A percentile compares a stretch with the other conserved stretches of the same genome.
phyloP scores from a whole-genome alignment of 1,140 invertebrate genomes.

The Drosophila repletoides region DNA sequence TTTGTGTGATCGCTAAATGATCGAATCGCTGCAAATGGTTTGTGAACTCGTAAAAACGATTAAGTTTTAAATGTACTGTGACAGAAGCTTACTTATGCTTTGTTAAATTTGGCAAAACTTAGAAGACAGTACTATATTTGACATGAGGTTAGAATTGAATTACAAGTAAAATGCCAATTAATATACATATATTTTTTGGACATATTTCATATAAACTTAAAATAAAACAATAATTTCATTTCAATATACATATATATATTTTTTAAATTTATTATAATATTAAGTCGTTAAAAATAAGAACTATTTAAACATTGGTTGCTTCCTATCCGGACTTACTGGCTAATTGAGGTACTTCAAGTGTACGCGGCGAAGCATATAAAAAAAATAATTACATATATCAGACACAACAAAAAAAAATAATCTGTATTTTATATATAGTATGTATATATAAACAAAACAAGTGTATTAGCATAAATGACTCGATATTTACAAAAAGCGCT shows the following conservation, averaged over 20 bases:
- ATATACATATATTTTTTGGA: no score
- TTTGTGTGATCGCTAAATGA: conserved; percentile 5
- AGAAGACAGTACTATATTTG: neutral
- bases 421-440: conserved; percentile 30
- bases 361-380: conserved; percentile 55
- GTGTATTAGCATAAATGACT: conserved; percentile 74
- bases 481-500: conserved; percentile 78
- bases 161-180: no score
- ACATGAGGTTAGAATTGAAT: no score
- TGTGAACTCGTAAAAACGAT: neutral
- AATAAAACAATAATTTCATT: no score
- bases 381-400: conserved; percentile 24
- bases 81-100: no score
- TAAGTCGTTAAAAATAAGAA: conserved; percentile 25
- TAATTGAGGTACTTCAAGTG: conserved; percentile 71
- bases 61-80: neutral
- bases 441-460: conserved; percentile 25
- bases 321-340: conserved; percentile 47
- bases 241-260: no score
- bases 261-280: conserved; percentile 20
- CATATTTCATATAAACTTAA: no score
- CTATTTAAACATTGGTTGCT: conserved; percentile 19
- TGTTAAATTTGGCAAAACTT: no score
- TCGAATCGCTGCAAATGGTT: neutral
- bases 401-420: conserved; percentile 39